Conservation (phyloP, 2,797 vertebrate genomes). For the Myotis pilosus region DNA sequence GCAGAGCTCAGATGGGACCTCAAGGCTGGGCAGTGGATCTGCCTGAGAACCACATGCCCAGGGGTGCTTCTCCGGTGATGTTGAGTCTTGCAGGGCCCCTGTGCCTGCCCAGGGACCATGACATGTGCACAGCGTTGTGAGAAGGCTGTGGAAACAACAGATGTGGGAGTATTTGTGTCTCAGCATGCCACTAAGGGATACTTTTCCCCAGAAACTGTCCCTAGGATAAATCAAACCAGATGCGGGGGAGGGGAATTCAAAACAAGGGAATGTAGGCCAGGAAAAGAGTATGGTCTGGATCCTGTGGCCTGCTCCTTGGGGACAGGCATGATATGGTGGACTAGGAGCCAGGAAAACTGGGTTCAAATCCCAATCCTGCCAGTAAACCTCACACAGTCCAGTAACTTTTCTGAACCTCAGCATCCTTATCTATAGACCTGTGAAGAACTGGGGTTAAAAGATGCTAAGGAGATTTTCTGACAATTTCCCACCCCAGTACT, state of each 20-base stretch:
- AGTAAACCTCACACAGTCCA: not conserved
- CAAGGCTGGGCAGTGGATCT: not conserved
- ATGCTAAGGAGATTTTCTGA: not conserved
- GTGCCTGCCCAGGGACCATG: not conserved
- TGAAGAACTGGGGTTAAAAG: not conserved
- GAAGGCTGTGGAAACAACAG: not conserved
- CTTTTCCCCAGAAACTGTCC: not conserved
- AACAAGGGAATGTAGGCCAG: not conserved
- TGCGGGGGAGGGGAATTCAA: not conserved
- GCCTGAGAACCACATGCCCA: not conserved
- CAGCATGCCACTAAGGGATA: not conserved
- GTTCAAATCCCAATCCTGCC: not conserved
- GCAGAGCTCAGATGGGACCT: not conserved
- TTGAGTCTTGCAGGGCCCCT: not conserved
- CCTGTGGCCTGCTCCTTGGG: not conserved
- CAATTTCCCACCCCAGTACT: not conserved
- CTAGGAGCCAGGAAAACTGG: rapidly evolving
- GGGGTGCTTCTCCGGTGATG: not conserved
- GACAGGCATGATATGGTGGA: not conserved
- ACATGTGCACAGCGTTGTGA: not conserved
- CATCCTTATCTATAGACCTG: not conserved
- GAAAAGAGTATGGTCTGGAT: not conserved
- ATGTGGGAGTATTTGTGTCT: not conserved
- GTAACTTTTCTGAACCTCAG: not conserved
- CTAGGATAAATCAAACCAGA: not conserved